phyloP scores from a whole-genome alignment of 1,140 invertebrate species.

The Drosophila arawakana region DNA sequence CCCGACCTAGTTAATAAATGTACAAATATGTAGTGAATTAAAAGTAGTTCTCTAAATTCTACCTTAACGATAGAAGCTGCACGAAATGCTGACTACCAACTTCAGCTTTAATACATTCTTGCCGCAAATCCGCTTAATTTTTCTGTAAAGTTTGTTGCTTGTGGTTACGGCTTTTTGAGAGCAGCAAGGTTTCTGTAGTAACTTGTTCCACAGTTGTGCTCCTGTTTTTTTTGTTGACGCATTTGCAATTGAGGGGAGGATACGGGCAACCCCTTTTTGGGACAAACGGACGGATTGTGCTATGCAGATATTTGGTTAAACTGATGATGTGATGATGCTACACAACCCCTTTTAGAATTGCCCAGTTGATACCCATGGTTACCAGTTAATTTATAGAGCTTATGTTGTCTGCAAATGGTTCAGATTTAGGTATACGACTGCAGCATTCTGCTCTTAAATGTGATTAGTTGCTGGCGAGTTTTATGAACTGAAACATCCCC shows the following conservation, averaged over 20 bases:
- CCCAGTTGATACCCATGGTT: constrained; percentile 45
- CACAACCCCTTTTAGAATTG: neutral
- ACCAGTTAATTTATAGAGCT: constrained; percentile 76
- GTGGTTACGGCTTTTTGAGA: constrained; percentile 52
- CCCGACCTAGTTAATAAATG: constrained; percentile 62
- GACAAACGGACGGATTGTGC: neutral
- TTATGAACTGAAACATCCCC: constrained; percentile 13
- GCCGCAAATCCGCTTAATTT: constrained; percentile 35
- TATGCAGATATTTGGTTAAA: constrained; percentile 10
- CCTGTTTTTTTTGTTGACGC: neutral
- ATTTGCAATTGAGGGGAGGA: constrained; percentile 1
- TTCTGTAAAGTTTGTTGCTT: constrained; percentile 49
- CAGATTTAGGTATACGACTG: neutral
- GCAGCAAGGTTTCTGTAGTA: neutral
- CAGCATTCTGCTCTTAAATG: constrained; percentile 42
- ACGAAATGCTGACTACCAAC: constrained; percentile 19
- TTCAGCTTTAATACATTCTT: neutral
- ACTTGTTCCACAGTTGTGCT: neutral
- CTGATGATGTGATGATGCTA: constrained; percentile 1
- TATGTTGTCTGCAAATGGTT: constrained; percentile 50
- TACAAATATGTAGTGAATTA: neutral
- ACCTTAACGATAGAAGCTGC: neutral
- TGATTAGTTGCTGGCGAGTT: constrained; percentile 61
- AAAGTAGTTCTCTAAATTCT: neutral
- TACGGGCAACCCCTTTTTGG: constrained; percentile 7